Evolutionary conservation across 2,888 invertebrate genomes (phyloP), one percentile per base, ranked within the genome.

Genomic region (Aphelenchoides bicaudatus): DNA sequence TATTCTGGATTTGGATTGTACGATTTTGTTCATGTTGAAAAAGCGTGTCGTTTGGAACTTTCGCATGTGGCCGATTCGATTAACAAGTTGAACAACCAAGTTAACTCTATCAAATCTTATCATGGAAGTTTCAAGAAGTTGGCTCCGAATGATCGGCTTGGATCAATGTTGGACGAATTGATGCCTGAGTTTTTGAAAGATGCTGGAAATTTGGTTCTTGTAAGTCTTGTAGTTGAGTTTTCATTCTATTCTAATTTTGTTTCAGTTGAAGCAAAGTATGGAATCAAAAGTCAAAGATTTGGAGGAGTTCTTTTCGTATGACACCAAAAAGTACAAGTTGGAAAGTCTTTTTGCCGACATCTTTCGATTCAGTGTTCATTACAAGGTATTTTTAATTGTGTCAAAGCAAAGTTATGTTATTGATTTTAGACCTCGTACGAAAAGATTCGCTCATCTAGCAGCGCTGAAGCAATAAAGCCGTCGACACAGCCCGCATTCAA

Each of bases 251-350:
- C n/a, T 23, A 28, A n/a, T 23, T 13, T 5, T 38, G 16, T 39
- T 62, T 28, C 27, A 62, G 62, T 21, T 63, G 37, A 54, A 39
- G 30, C 60, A 63, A 10, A 56, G 54, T 27, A 59, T 63, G 55
- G 50, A 61, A 19, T 19, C 29, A 6, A 63, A 63, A 23, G 62
- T 54, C 51, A 39, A 28, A 19, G 29, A 49, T 2, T 25, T 63
- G 3, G 54, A 66, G 19, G 31, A 19, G 2, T 63, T 61, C 51
- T 39, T 63, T n/a, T 63, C 58, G 23, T 63, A 61, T 39, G 63
- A 63, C 31, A 43, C 53, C n/a, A 63, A 63, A 34, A 66, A 67
- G 28, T 63, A 63, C 47, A 56, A 53, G 13, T 49, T 63, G 60
- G 63, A 63, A n/a, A 48, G 47, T 13, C 51, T 63, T 21, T 66